Conservation (phyloP, 2,113 vertebrate genomes). For the Mixornis gularis region DNA sequence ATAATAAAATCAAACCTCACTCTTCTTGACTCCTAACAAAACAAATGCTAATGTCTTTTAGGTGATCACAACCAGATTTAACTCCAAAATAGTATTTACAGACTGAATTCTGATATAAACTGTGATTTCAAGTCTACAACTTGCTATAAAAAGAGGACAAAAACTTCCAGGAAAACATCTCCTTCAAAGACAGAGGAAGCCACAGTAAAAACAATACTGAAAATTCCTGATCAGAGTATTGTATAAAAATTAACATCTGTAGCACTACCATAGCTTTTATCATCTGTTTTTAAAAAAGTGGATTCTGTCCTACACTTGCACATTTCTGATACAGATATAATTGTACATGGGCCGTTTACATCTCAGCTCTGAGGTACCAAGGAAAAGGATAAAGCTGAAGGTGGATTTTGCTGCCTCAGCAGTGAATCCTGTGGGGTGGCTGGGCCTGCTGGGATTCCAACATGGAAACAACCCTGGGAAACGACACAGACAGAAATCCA, state of each 20-base stretch:
- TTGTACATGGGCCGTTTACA: neutral
- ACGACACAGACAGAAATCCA: constrained; percentile 9
- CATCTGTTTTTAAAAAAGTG: neutral
- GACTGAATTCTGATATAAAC: neutral
- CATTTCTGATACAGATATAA: neutral
- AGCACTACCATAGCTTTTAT: neutral
- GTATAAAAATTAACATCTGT: neutral
- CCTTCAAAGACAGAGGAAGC: neutral
- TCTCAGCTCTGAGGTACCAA: neutral
- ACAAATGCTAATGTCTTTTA: neutral
- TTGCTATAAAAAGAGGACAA: neutral
- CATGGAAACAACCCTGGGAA: constrained; percentile 13
- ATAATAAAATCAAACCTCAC: neutral
- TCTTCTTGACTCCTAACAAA: neutral
- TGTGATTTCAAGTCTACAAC: neutral
- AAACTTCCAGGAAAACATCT: neutral
- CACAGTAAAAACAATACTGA: neutral
- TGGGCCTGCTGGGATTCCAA: constrained; percentile 26
- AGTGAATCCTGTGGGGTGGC: neutral
- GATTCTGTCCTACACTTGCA: neutral
- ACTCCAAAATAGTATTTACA: neutral
- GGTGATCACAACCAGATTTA: neutral
- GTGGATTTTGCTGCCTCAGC: neutral
- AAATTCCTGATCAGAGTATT: neutral
- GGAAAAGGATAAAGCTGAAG: neutral